Evolutionary conservation across 2,113 vertebrate genomes (phyloP).

Genomic region (Thomomys bottae): DNA sequence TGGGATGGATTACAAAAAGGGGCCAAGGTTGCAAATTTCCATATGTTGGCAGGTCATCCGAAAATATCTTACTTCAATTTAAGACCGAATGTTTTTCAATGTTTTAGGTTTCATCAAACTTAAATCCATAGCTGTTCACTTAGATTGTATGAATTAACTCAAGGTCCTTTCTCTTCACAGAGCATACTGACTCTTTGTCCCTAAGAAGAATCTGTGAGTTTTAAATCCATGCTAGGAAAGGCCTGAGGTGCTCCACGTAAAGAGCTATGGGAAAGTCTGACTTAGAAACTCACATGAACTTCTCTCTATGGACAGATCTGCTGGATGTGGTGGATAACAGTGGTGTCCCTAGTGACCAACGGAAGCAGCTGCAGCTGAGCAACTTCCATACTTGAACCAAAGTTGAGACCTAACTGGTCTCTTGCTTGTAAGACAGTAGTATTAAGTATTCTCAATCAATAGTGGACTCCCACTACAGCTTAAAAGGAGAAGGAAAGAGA

Average conservation of each 20-base stretch:
- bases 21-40: slow-evolving; percentile 15
- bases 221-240: slow-evolving; percentile 52
- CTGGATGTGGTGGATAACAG: not conserved
- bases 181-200: slow-evolving; percentile 50
- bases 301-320: slow-evolving; percentile 34
- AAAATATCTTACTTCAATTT: slow-evolving; percentile 56
- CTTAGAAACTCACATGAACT: slow-evolving; percentile 55
- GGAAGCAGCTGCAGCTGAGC: not conserved
- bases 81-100: slow-evolving; percentile 42
- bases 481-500: not conserved
- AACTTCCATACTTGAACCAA: not conserved
- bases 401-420: not conserved
- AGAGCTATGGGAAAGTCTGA: slow-evolving; percentile 41
- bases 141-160: slow-evolving; percentile 39
- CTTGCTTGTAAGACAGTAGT: slow-evolving; percentile 7
- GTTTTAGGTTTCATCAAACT: slow-evolving; percentile 51
- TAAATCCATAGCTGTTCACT: slow-evolving; percentile 54
- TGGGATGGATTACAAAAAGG: slow-evolving; percentile 30
- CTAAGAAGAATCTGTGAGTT: slow-evolving; percentile 52
- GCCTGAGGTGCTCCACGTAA: slow-evolving; percentile 34
- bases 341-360: not conserved
- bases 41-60: slow-evolving; percentile 29
- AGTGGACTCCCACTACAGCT: slow-evolving; percentile 22
- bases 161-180: slow-evolving; percentile 53
- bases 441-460: not conserved